Evolutionary conservation across 2,797 vertebrate genomes (phyloP).

Genomic region (Gymnocypris eckloni): DNA sequence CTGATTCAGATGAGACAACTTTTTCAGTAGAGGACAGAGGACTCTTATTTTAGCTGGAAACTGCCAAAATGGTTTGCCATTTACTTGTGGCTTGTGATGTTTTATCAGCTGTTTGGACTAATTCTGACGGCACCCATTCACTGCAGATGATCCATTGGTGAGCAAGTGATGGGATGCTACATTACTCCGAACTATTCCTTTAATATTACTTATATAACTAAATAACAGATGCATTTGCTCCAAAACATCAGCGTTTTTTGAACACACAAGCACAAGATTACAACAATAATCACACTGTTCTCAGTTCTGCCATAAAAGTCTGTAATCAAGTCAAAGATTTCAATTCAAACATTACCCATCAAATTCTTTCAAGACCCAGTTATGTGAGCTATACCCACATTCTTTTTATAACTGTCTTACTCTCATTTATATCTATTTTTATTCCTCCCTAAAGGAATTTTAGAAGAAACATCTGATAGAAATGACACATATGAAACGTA

Average conservation of each 20-base stretch:
- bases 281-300: not conserved
- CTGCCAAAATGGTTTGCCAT: not conserved
- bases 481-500: not conserved
- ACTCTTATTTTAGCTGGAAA: not conserved
- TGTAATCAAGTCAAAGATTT: not conserved
- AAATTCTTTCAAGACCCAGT: slow-evolving; percentile 5
- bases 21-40: not conserved
- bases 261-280: not conserved
- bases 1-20: not conserved
- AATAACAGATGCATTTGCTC: not conserved
- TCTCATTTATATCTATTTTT: not conserved
- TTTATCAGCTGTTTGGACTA: not conserved
- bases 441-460: not conserved
- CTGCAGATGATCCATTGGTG: not conserved
- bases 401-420: not conserved
- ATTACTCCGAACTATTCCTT: not conserved
- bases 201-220: not conserved
- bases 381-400: not conserved
- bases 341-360: not conserved
- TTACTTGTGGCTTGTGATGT: not conserved
- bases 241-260: not conserved
- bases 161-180: not conserved
- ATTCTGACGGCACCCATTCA: not conserved
- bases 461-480: not conserved
- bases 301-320: not conserved